These are phyloP conservation scores for Nanorana parkeri DNA, from an alignment of 2,113 vertebrate species.

Conservation along the genomic window DNA sequence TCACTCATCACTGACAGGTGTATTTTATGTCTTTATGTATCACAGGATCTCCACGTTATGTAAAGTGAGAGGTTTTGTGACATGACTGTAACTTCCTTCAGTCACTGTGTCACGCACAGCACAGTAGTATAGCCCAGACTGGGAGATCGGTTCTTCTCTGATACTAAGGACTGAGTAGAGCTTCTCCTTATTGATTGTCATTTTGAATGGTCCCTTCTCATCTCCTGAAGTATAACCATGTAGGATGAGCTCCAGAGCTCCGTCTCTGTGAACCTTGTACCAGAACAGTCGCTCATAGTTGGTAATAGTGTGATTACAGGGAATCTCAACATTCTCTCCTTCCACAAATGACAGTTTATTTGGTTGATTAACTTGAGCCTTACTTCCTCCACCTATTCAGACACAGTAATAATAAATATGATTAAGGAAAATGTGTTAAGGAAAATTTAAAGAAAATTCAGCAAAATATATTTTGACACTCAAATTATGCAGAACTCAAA, in stretches of 20 bases:
- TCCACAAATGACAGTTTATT: neutral
- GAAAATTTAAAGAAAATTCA: neutral
- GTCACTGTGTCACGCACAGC: slow-evolving; percentile 22
- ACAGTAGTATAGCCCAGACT: slow-evolving; percentile 18
- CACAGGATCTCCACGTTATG: no score
- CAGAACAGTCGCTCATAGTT: slow-evolving; percentile 21
- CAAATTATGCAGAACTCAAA: neutral
- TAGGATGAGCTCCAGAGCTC: neutral
- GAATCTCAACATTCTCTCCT: neutral
- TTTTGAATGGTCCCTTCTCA: neutral
- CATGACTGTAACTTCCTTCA: neutral
- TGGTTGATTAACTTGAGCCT: slow-evolving; percentile 19
- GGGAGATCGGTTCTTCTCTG: neutral
- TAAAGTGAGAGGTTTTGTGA: slow-evolving; percentile 22
- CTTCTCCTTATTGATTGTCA: neutral
- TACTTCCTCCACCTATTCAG: neutral
- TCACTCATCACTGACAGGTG: no score
- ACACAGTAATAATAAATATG: neutral
- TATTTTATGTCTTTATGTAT: no score
- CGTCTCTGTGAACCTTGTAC: neutral
- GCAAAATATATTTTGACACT: neutral
- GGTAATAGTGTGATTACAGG: slow-evolving; percentile 13
- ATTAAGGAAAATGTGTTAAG: no score
- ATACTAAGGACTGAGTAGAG: neutral
- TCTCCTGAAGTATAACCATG: neutral